These are phyloP conservation scores for Xiphophorus hellerii DNA, from an alignment of 2,113 vertebrate species.

Conservation along the genomic window DNA sequence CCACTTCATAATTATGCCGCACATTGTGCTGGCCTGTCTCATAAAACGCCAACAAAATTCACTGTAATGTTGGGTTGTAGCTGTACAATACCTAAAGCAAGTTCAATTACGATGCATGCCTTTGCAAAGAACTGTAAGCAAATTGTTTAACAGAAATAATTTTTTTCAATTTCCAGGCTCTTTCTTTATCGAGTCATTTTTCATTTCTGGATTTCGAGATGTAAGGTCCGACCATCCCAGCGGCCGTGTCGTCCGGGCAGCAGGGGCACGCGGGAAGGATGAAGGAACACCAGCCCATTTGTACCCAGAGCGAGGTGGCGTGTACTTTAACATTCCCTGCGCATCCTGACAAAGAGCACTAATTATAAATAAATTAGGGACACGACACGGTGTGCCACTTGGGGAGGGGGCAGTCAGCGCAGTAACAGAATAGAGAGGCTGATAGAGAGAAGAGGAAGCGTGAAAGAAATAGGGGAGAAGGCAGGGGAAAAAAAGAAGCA, in stretches of 20 bases:
- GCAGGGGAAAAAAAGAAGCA: conserved; percentile 51
- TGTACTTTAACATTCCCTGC: conserved; percentile 84
- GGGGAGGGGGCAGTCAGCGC: conserved; percentile 71
- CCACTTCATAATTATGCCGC: not conserved
- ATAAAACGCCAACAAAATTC: not conserved
- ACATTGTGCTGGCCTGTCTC: not conserved
- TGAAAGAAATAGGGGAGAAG: conserved; percentile 66
- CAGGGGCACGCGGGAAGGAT: conserved; percentile 48
- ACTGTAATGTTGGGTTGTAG: not conserved
- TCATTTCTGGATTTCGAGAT: conserved; percentile 50
- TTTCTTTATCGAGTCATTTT: conserved; percentile 35
- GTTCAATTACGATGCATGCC: not conserved
- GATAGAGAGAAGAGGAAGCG: conserved; percentile 71
- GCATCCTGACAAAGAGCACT: conserved; percentile 86
- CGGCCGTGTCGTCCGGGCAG: conserved; percentile 63
- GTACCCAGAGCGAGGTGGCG: conserved; percentile 80
- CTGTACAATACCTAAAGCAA: not conserved
- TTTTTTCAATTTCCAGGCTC: not conserved
- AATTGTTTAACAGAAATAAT: not conserved
- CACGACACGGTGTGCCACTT: conserved; percentile 82
- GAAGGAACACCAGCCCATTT: conserved; percentile 78
- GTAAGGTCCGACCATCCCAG: conserved; percentile 69
- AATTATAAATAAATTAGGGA: conserved; percentile 89
- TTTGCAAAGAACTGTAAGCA: not conserved
- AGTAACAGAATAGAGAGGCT: conserved; percentile 73